Evolutionary conservation across 2,113 vertebrate genomes (phyloP), one percentile per base, ranked within the genome.

Genomic region (Myxocyprinus asiaticus): DNA sequence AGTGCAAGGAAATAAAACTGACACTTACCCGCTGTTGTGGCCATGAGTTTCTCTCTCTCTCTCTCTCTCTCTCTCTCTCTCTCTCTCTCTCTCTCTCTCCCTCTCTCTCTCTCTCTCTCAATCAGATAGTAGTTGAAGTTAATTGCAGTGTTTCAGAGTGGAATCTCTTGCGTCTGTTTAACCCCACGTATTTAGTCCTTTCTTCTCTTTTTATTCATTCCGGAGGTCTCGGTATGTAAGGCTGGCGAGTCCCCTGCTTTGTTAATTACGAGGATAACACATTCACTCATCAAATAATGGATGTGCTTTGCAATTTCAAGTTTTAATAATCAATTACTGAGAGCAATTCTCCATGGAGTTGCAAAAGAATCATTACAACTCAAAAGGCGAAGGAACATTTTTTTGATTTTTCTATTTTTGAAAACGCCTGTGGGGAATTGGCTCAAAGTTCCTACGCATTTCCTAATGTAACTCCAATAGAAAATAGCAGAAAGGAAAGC

Each of bases 251-350:
- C 91, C 93, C 90, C 78, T 92, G 95, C 94, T 95, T 95, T 96
- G 95, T 96, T 98, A 98, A 97, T 97, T 96, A 97, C 94, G 96
- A 95, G 92, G 93, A 95, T 95, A 96, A 96, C 95, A 95, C 94
- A 94, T 94, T 94, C 94, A 88, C 94, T 97, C 93, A 91, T 96
- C 95, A 96, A 95, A 95, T 95, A 96, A 96, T 95, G 94, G 95
- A 96, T 95, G 95, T 93, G 94, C 93, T 95, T 96, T 95, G 94
- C 95, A 96, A 96, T 96, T 97, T 97, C 94, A 95, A 95, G 94
- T 96, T 99, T 98, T 98, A 97, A 97, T 96, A 98, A 98, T 98
- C 96, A 98, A 97, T 98, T 98, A 96, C 95, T 93, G 94, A 93
- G 94, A 93, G 93, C 95, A 95, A 96, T 96, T 97, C 95, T 95